Percentiles rank a stretch among this genome's conserved stretches.
phyloP scores from a whole-genome alignment of 2,113 vertebrate species.

The Turnix velox region DNA sequence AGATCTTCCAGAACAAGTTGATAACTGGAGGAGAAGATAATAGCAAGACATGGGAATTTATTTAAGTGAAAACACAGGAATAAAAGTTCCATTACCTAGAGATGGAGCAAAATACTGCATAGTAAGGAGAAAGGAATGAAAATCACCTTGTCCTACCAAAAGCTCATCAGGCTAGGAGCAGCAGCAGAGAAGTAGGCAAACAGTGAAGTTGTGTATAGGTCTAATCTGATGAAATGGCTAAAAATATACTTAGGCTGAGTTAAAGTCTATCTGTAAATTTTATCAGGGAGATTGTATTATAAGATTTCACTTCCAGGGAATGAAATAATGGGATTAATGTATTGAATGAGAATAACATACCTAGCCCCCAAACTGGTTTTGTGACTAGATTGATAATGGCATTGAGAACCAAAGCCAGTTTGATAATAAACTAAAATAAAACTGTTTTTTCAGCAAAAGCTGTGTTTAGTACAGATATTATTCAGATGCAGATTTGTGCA shows the following conservation, averaged over 20 bases:
- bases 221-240: constrained; percentile 4
- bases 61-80: not conserved
- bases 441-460: not conserved
- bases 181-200: not conserved
- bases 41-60: not conserved
- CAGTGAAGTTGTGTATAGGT: not conserved
- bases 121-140: not conserved
- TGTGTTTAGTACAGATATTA: not conserved
- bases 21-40: not conserved
- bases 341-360: not conserved
- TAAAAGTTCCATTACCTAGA: not conserved
- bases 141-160: not conserved
- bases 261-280: not conserved
- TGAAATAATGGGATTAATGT: constrained; percentile 14
- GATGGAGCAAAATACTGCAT: not conserved
- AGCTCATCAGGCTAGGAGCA: not conserved
- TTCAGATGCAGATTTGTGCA: not conserved
- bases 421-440: constrained; percentile 2
- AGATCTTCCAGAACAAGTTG: not conserved
- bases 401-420: not conserved
- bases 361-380: not conserved
- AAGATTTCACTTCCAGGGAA: not conserved
- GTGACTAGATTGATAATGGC: not conserved
- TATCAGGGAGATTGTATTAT: not conserved
- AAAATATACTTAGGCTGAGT: constrained; percentile 4